phyloP scores from a whole-genome alignment of 2,888 invertebrate genomes.

The Nephrocerus scutellatus region DNA sequence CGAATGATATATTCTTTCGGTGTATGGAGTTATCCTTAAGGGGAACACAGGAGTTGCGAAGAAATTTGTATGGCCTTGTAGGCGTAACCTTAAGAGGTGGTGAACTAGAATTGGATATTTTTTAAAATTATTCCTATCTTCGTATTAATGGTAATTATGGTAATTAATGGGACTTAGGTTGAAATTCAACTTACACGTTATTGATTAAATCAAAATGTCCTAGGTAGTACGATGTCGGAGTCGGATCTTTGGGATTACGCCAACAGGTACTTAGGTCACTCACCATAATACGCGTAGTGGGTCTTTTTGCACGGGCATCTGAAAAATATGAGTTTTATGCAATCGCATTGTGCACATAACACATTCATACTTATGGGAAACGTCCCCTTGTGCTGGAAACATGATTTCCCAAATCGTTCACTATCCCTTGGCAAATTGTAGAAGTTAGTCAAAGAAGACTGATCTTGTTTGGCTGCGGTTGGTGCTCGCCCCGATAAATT shows the following conservation, averaged over 20 bases:
- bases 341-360: background rate
- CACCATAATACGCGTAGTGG: constrained; percentile 31
- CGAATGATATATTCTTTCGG: constrained; percentile 25
- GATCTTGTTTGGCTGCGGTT: no score
- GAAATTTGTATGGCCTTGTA: constrained; percentile 27
- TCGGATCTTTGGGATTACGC: constrained; percentile 32
- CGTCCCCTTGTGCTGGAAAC: constrained; percentile 30
- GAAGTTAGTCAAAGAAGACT: no score
- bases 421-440: constrained; percentile 16
- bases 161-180: background rate
- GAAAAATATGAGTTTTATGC: background rate
- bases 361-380: constrained; percentile 32
- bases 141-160: no score
- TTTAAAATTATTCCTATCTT: no score
- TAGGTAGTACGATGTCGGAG: constrained; percentile 28
- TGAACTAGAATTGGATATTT: constrained; percentile 9
- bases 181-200: constrained; percentile 13
- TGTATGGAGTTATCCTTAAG: constrained; percentile 15
- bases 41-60: constrained; percentile 30
- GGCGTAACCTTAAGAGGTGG: background rate
- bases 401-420: constrained; percentile 24
- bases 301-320: constrained; percentile 35
- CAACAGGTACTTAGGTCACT: constrained; percentile 25
- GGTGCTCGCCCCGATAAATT: constrained; percentile 16
- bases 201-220: constrained; percentile 7